phyloP scores from a whole-genome alignment of 2,888 invertebrate genomes.

The Seira ritae region DNA sequence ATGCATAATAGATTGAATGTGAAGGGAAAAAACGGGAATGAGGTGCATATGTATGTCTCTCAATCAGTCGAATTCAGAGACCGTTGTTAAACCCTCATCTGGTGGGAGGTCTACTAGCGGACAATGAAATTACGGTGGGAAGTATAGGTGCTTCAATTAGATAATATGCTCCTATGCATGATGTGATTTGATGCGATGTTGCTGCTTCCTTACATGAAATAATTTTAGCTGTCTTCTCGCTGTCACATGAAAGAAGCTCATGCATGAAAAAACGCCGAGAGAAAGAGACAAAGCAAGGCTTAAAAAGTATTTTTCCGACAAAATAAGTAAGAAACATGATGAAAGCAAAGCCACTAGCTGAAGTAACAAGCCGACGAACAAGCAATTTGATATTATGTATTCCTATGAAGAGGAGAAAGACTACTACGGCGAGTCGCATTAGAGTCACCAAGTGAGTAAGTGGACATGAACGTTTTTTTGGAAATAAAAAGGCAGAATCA shows the following conservation, averaged over 20 bases:
- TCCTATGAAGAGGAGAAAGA: constrained; percentile 2
- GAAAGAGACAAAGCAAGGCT: background rate
- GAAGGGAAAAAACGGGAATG: background rate
- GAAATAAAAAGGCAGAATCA: background rate
- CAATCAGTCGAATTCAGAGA: background rate
- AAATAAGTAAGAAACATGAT: background rate
- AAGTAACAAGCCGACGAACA: background rate
- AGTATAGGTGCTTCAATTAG: background rate
- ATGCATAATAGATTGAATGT: background rate
- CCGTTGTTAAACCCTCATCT: background rate
- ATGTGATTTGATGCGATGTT: background rate
- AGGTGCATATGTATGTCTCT: background rate
- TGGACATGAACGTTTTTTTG: background rate
- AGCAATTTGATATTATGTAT: background rate
- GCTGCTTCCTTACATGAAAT: no score
- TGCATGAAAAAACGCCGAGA: background rate
- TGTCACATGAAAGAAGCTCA: no score
- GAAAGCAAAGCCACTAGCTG: background rate
- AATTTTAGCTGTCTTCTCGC: no score
- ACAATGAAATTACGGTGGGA: background rate
- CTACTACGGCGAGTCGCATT: background rate
- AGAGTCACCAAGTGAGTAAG: background rate
- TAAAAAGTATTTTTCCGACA: background rate
- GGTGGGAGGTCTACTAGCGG: background rate
- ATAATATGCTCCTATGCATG: background rate